A percentile compares a stretch with the other conserved stretches of the same genome.
These are phyloP conservation scores for Neelides sp. DNA, from an alignment of 1,140 invertebrate genomes.

Conservation along the genomic window DNA sequence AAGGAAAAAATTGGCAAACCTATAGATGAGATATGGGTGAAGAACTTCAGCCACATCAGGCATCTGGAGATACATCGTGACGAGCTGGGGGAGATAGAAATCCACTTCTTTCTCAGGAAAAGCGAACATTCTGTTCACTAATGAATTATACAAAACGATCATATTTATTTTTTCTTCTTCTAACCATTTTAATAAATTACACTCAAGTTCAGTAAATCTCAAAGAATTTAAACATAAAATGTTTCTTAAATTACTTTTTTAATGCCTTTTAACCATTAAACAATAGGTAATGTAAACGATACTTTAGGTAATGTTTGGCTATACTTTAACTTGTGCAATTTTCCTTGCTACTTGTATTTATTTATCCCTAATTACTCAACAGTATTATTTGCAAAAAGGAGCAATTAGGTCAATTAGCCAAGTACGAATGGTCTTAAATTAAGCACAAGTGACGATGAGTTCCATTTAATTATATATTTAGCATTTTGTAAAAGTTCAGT, in stretches of 20 bases:
- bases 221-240: not conserved
- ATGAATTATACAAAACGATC: conserved; percentile 3
- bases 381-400: too few relatives aligned
- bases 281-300: too few relatives aligned
- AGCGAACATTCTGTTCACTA: conserved; percentile 87
- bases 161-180: not conserved
- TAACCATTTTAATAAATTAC: not conserved
- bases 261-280: not conserved
- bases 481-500: too few relatives aligned
- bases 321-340: too few relatives aligned
- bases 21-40: conserved; percentile 86
- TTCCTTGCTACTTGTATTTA: too few relatives aligned
- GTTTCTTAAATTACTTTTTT: conserved; percentile 6
- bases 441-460: too few relatives aligned
- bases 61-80: conserved; percentile 98
- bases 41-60: conserved; percentile 86
- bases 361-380: too few relatives aligned
- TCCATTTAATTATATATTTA: too few relatives aligned
- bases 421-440: too few relatives aligned
- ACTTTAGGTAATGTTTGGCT: too few relatives aligned
- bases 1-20: conserved; percentile 42
- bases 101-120: conserved; percentile 85
- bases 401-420: too few relatives aligned
- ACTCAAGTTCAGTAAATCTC: not conserved
- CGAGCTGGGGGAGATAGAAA: conserved; percentile 93